Conservation (phyloP, 2,888 invertebrate species). For the Pherbina coryleti region DNA sequence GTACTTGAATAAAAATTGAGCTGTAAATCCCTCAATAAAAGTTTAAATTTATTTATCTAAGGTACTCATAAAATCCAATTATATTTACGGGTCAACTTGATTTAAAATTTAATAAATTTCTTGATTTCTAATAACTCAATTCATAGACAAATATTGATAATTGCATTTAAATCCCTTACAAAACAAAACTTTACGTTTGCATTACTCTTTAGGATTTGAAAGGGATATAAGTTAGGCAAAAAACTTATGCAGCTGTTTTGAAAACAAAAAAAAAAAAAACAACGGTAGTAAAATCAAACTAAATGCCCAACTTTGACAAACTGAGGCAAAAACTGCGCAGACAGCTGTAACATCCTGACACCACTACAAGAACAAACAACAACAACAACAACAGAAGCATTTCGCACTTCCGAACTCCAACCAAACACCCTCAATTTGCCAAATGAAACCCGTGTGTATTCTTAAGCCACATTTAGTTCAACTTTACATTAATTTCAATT, state of each 20-base stretch:
- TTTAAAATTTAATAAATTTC: too few species aligned
- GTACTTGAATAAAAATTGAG: too few species aligned
- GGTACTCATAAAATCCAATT: too few species aligned
- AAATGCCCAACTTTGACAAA: conserved; percentile 7
- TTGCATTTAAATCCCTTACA: conserved; percentile 14
- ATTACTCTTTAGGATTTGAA: too few species aligned
- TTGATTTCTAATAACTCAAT: too few species aligned
- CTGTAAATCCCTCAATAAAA: too few species aligned
- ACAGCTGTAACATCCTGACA: background rate
- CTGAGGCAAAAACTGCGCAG: background rate
- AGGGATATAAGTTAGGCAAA: too few species aligned
- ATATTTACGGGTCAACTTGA: too few species aligned
- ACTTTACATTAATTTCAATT: conserved; percentile 66
- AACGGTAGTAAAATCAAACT: conserved; percentile 9
- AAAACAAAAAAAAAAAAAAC: background rate
- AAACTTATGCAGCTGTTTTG: background rate
- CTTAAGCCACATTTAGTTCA: conserved; percentile 64
- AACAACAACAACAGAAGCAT: background rate
- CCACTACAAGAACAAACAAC: background rate
- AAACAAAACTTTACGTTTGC: background rate
- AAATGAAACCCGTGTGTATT: conserved; percentile 65
- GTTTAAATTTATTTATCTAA: too few species aligned
- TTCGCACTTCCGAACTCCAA: background rate
- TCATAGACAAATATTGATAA: conserved; percentile 13
- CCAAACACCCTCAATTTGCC: conserved; percentile 53